Base-by-base conservation (phyloP, 2,113 vertebrate species). In the Danionella cerebrum region DNA sequence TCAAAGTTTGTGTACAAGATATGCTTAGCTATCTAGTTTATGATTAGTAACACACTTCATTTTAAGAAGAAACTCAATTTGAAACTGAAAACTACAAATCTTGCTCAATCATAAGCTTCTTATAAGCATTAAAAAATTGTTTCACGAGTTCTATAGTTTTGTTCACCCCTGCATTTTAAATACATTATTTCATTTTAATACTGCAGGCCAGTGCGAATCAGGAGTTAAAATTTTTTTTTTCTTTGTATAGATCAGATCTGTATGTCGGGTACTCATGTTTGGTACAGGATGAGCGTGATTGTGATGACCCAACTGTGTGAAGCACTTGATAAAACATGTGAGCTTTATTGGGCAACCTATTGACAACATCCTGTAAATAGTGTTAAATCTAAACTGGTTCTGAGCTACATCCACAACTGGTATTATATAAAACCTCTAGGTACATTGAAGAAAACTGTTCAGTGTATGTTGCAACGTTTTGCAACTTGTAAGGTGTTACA, bases 291-390 rank as follows among this genome's bases (percentile, higher is more conserved):
- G 57, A 29, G 59, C 35, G 29, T 47, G 29, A 35, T 18, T 11
- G 39, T 31, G 3, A 4, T 31, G 7, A 7, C 29, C 3, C 29
- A 31, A 31, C 29, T 31, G 24, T 44, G 39, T 44, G 39, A 27
- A 39, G 14, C 12, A 16, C 58, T 44, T 62, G 16, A 45, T 62
- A 33, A 62, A 62, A 62, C 41, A 45, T 62, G 27, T 19, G 4
- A 63, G 29, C 18, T 63, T 48, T 48, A 47, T 35, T 47, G 42
- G 29, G 7, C 31, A 48, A 35, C 19, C 3, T 0, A 63, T 27
- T 63, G 59, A 63, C 59, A 47, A 35, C 4, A 4, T 35, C 59
- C 6, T 21, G 59, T 63, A 63, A 48, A 63, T 63, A 63, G 16
- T 25, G n/a, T 33, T 63, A 63, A 63, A 60, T 9, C 10, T 5